Conservation (phyloP, 2,888 invertebrate genomes). For the Sylvicola cinctus region DNA sequence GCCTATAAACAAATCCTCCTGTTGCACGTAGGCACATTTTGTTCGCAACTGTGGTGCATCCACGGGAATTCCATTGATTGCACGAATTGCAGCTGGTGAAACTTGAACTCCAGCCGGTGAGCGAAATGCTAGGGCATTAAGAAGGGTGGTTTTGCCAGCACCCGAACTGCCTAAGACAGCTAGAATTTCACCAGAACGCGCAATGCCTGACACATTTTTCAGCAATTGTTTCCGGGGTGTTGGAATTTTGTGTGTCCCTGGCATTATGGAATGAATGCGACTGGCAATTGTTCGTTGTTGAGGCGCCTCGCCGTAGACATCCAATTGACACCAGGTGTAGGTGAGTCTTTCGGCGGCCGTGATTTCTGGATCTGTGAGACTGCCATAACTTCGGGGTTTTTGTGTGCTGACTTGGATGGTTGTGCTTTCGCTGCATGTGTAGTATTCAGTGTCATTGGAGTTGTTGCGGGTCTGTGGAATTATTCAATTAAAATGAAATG, state of each 20-base stretch:
- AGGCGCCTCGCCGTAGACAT: conserved; percentile 46
- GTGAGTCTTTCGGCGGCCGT: conserved; percentile 37
- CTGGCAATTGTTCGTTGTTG: conserved; percentile 21
- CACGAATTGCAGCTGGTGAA: conserved; percentile 29
- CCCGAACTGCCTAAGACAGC: conserved; percentile 83
- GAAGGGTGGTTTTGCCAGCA: conserved; percentile 83
- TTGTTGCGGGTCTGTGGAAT: too few relatives aligned
- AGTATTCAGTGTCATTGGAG: too few relatives aligned
- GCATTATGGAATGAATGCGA: conserved; percentile 14
- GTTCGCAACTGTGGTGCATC: conserved; percentile 49
- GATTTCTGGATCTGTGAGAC: too few relatives aligned
- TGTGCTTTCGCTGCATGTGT: too few relatives aligned
- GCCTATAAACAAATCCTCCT: conserved; percentile 82
- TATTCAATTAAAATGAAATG: too few relatives aligned
- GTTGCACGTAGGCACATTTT: conserved; percentile 80
- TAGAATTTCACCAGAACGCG: conserved; percentile 65
- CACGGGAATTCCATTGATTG: conserved; percentile 58
- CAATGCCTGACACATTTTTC: conserved; percentile 61
- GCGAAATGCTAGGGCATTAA: conserved; percentile 73
- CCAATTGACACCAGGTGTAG: conserved; percentile 61
- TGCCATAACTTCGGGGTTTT: too few relatives aligned
- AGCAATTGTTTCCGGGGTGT: conserved; percentile 44
- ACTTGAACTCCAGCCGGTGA: conserved; percentile 48
- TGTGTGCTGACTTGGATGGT: too few relatives aligned
- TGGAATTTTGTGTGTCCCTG: conserved; percentile 18